Base-by-base conservation (phyloP, 2,888 invertebrate species). In the Limnephilus marmoratus region DNA sequence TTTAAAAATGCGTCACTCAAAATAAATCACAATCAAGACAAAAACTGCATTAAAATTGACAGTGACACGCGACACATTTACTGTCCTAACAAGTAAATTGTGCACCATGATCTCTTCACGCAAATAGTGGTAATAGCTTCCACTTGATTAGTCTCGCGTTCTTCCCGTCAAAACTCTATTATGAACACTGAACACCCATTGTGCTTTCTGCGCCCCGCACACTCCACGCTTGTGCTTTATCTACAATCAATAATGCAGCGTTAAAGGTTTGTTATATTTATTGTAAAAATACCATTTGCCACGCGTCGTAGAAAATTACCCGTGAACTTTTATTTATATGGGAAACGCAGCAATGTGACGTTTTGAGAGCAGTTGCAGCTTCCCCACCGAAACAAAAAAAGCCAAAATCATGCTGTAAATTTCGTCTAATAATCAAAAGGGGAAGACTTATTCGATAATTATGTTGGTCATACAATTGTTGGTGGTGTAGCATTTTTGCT, bases 241-340 rank as follows among this genome's bases (percentile, higher is more conserved):
- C 68, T 68, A 7, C 13, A 37, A 81, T 81, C 88, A n/a, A 87
- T 87, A 53, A 87, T 49, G 53, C 29, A 87, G 49, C 49, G 49
- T 87, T 53, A 49, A 3, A 49, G 31, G 87, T 87, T 87, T 45
- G n/a, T 53, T 68, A 29, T 87, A 29, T 87, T 53, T 87, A 49
- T 87, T 31, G 31, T 31, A 18, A 49, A 87, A 37, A 37, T 18
- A 37, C 29, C 41, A 88, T 91, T 82, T n/a, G 91, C 82, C 82
- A 81, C 91, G 88, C 53, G 91, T 88, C 86, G 81, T 53, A 87
- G n/a, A 82, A 88, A 91, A 91, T 91, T 87, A 82, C 82, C 91
- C 91, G 87, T 87, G 91, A 91, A 91, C 82, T 81, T 85, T 85
- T 49, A 87, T 87, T 87, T 87, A 53, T 87, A 87, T 87, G 87